phyloP scores from a whole-genome alignment of 2,113 vertebrate species.

The Cochlearius cochlearius region DNA sequence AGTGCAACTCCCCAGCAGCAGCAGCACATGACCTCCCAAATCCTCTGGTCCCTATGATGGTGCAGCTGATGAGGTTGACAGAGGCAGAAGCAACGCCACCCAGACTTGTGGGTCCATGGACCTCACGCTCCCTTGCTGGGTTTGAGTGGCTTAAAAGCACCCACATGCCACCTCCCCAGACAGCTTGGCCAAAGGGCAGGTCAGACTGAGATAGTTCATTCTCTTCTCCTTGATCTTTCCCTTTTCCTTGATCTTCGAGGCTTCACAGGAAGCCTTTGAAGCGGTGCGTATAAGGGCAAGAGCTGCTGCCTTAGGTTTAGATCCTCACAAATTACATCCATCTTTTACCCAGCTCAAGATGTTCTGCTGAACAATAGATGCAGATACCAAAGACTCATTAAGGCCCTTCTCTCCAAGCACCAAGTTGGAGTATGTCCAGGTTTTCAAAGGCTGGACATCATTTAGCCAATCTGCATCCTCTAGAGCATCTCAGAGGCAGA shows the following conservation, averaged over 20 bases:
- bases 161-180: neutral
- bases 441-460: slow-evolving; percentile 26
- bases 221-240: slow-evolving; percentile 50
- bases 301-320: slow-evolving; percentile 23
- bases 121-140: neutral
- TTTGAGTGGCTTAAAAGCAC: neutral
- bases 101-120: neutral
- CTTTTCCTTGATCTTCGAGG: slow-evolving; percentile 41
- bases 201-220: slow-evolving; percentile 5
- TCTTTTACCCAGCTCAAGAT: slow-evolving; percentile 9
- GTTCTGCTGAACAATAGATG: neutral
- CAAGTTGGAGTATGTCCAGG: neutral
- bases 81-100: neutral
- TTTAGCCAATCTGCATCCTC: neutral
- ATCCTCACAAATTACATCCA: slow-evolving; percentile 40
- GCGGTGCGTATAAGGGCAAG: slow-evolving; percentile 1
- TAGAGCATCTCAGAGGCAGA: neutral
- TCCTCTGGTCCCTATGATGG: fast-evolving
- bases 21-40: neutral
- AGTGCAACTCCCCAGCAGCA: fast-evolving
- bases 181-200: slow-evolving; percentile 28
- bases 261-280: slow-evolving; percentile 58
- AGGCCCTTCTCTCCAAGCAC: neutral
- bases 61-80: neutral
- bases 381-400: slow-evolving; percentile 4